Conservation (phyloP, 92 coral and sea anemone genomes). For the Porites evermanni region DNA sequence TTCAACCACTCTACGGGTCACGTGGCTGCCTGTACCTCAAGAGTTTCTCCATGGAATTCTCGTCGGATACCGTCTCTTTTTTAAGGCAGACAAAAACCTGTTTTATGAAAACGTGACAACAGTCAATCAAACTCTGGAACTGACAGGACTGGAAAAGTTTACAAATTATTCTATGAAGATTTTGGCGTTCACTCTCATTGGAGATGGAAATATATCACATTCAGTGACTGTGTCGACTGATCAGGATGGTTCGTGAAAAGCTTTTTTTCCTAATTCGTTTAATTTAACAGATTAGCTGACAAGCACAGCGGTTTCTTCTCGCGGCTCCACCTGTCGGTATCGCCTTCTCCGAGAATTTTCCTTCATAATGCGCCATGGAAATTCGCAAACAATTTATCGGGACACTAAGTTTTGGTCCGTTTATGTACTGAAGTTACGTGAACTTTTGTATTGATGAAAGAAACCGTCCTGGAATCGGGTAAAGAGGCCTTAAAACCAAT, state of each 20-base stretch:
- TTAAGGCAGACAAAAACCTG: constrained; percentile 25
- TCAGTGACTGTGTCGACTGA: constrained; percentile 69
- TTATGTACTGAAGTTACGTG: too few species aligned
- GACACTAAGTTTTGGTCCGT: too few species aligned
- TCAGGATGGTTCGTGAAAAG: constrained; percentile 72
- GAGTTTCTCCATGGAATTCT: constrained; percentile 83
- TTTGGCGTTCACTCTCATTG: constrained; percentile 74
- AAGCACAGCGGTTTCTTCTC: too few species aligned
- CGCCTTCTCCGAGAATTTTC: too few species aligned
- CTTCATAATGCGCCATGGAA: too few species aligned
- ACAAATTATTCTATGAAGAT: constrained; percentile 71
- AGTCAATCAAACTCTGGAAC: constrained; percentile 47
- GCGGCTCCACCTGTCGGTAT: too few species aligned
- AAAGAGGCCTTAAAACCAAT: too few species aligned
- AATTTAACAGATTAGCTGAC: neutral
- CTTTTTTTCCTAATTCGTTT: neutral
- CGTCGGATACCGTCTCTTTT: constrained; percentile 83
- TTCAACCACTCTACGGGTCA: constrained; percentile 75
- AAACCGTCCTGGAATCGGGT: too few species aligned
- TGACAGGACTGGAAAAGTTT: constrained; percentile 70
- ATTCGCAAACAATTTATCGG: too few species aligned
- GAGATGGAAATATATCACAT: constrained; percentile 67
- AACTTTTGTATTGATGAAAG: too few species aligned
- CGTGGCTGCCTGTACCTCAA: constrained; percentile 85
- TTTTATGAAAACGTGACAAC: constrained; percentile 37